Base-by-base conservation (phyloP, 2,113 vertebrate genomes). In the Telmatochromis brachygnathus region DNA sequence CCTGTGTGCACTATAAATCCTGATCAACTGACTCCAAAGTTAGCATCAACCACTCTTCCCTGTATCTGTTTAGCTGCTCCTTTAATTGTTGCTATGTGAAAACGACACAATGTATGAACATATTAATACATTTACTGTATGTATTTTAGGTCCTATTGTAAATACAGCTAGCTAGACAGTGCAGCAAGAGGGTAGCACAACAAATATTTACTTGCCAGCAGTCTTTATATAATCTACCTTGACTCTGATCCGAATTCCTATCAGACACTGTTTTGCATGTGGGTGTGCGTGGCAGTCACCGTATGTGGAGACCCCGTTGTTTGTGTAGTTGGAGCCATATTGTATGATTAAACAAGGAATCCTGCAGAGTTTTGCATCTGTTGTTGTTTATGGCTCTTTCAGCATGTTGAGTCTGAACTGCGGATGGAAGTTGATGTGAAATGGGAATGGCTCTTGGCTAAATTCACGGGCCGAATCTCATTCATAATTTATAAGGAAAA, bases 311-410 rank as follows among this genome's bases (percentile, higher is more conserved):
- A 39, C 7, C 23, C 83, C 23, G 68, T 49, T 86, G 60, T 83
- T 79, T 86, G 47, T 84, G 49, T 15, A 39, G 49, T 54, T 87
- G 81, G 60, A 88, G 37, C 37, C 23, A 5, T 79, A 82, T 82
- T 33, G 79, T 84, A 49, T 81, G 86, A 91, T 81, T 55, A 73
- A 87, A 84, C 30, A 56, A 77, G 82, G 82, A 54, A 28, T 85
- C 90, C 88, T 85, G 86, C 90, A 91, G 89, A 88, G 90, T 90
- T 90, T 89, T 87, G 89, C 82, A 89, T 91, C 89, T 91, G 90
- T 79, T 90, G 73, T 85, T 89, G 53, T 88, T 90, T 81, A 77
- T 30, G 47, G 39, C 49, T 83, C 17, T 68, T 86, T 89, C 77
- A 35, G 58, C 23, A 3, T 68, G 68, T 80, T 19, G 33, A 5